These are phyloP conservation scores for Heteromyza rotundicornis DNA, from an alignment of 2,888 invertebrate genomes.

Conservation along the genomic window DNA sequence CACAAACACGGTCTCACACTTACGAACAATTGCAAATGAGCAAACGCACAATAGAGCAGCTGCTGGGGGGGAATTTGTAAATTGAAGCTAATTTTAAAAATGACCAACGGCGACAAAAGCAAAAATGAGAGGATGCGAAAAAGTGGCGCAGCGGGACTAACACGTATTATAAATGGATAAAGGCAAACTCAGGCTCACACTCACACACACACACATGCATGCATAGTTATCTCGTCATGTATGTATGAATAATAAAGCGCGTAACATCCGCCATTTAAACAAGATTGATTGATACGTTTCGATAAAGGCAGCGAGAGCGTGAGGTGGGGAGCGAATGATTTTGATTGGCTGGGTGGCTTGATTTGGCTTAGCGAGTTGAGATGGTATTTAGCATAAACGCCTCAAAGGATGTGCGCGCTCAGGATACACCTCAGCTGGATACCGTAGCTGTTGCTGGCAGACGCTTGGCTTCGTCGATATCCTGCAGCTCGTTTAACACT, in stretches of 20 bases:
- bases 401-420: slow-evolving; percentile 1
- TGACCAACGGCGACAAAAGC: not conserved
- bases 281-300: slow-evolving; percentile 47
- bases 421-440: slow-evolving; percentile 19
- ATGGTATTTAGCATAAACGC: slow-evolving; percentile 18
- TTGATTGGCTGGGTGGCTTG: slow-evolving; percentile 27
- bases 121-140: not conserved
- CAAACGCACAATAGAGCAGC: not conserved
- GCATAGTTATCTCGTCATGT: not conserved
- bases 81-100: slow-evolving; percentile 44
- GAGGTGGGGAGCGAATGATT: too few species aligned
- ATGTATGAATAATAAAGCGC: slow-evolving; percentile 1
- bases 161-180: not conserved
- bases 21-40: not conserved
- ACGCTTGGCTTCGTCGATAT: slow-evolving; percentile 14
- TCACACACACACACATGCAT: not conserved
- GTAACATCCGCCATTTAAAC: slow-evolving; percentile 41
- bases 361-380: not conserved
- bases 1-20: not conserved
- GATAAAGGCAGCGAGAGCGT: too few species aligned
- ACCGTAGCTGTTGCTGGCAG: slow-evolving; percentile 9
- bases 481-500: slow-evolving; percentile 33
- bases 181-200: not conserved
- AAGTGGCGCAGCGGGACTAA: not conserved
- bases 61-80: slow-evolving; percentile 28